Evolutionary conservation across 2,113 vertebrate genomes (phyloP), one percentile per base, ranked within the genome.

Genomic region (Cisticola juncidis): DNA sequence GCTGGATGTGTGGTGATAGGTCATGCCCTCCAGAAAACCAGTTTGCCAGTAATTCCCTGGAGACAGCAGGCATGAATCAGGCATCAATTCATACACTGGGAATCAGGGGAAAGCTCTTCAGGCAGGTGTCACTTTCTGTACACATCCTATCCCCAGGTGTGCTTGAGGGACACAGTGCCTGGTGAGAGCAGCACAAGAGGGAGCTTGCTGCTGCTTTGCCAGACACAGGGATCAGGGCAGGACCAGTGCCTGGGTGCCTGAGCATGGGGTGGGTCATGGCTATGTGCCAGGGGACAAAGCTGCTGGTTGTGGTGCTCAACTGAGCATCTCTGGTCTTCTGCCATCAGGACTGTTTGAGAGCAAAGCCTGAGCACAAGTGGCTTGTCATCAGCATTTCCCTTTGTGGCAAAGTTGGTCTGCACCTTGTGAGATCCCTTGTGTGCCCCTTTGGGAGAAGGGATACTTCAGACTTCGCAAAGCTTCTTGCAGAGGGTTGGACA

Each of bases 1-100:
- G 31, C 16, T 66, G 69, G 35, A 21, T 36, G 5, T 16, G 28
- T 0, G 0, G 36, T 26, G 42, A 53, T 18, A 38, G n/a, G 21
- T 45, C 38, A 36, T 16, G 12, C 12, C 7, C 56, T 74, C 33
- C 33, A 35, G 28, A 1, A 4, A 40, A 20, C 1, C 23, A 10
- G 4, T 31, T 68, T 76, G 28, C 20, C 29, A 53, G 0, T 20
- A 0, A 0, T 40, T 73, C 8, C 35, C 33, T 53, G 42, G 16
- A 61, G 47, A 24, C 9, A 60, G 26, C 21, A 38, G 26, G 10
- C 28, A 16, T 31, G n/a, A 51, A 62, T 11, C 17, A 12, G n/a
- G 9, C 11, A 14, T 12, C 24, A 70, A 16, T 40, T 48, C 6
- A 23, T 5, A 9, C 2, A 28, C 5, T 0, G 0, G 36, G 29